Conservation (phyloP, 2,797 vertebrate genomes). For the Apogon hyalosoma region DNA sequence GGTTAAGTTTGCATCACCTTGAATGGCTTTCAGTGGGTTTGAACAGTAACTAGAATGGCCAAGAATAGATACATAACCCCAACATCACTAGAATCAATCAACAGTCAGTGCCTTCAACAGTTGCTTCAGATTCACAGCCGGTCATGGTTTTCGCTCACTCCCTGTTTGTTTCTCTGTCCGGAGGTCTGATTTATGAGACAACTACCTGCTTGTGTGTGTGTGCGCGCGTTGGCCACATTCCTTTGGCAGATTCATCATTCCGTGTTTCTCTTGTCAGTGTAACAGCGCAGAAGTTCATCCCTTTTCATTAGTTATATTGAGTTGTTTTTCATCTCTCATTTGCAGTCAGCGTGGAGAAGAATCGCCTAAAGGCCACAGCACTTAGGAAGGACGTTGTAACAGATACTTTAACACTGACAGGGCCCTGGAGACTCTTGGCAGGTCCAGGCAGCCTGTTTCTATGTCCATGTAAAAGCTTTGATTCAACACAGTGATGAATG, state of each 20-base stretch:
- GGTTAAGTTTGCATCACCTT: too few relatives aligned
- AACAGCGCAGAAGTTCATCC: constrained; percentile 38
- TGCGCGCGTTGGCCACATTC: constrained; percentile 22
- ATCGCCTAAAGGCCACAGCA: constrained; percentile 38
- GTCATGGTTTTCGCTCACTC: constrained; percentile 7
- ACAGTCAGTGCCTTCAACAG: constrained; percentile 8
- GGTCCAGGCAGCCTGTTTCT: constrained; percentile 54
- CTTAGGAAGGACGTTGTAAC: constrained; percentile 56
- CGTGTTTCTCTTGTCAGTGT: constrained; percentile 15
- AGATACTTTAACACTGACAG: constrained; percentile 43
- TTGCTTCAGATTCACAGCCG: constrained; percentile 12
- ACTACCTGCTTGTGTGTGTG: constrained; percentile 26
- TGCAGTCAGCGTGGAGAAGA: neutral
- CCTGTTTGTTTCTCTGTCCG: neutral
- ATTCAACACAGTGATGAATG: constrained; percentile 71
- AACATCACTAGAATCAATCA: constrained; percentile 17
- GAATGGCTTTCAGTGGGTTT: neutral
- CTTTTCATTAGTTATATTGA: constrained; percentile 46
- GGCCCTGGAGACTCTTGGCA: constrained; percentile 51
- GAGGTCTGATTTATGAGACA: constrained; percentile 36
- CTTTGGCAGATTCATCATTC: constrained; percentile 39
- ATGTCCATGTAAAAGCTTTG: constrained; percentile 50
- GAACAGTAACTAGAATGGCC: neutral
- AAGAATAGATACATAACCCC: neutral
- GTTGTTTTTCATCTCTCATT: constrained; percentile 55